Evolutionary conservation across 2,888 invertebrate genomes (phyloP).

Genomic region (Emmelina monodactyla): DNA sequence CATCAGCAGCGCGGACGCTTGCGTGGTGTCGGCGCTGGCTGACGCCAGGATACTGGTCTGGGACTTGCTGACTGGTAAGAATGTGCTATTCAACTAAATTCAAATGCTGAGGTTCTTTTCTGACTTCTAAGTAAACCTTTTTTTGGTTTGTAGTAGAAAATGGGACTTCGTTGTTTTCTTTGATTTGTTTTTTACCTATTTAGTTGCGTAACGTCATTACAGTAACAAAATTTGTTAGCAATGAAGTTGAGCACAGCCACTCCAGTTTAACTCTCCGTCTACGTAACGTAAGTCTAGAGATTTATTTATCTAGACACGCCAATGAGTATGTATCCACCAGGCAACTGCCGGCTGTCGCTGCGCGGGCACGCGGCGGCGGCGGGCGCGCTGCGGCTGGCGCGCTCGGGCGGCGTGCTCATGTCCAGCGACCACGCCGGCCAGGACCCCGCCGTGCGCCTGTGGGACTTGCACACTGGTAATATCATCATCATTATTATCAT

Average conservation of each 20-base stretch:
- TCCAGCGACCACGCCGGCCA: slow-evolving; percentile 76
- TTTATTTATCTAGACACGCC: no score
- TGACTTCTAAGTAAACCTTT: no score
- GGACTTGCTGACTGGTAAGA: slow-evolving; percentile 84
- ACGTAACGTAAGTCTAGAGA: no score
- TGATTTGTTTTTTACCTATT: no score
- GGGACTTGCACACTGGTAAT: slow-evolving; percentile 82
- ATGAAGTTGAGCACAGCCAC: no score
- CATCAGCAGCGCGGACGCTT: slow-evolving; percentile 83
- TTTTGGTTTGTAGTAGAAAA: no score
- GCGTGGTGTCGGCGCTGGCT: slow-evolving; percentile 84
- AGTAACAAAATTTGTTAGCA: no score
- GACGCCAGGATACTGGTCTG: slow-evolving; percentile 85
- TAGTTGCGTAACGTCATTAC: no score
- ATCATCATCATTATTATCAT: no score
- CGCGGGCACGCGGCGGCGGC: slow-evolving; percentile 83
- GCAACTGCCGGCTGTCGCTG: slow-evolving; percentile 79
- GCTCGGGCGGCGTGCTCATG: slow-evolving; percentile 74
- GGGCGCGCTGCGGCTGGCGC: slow-evolving; percentile 75
- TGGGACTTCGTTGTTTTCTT: no score
- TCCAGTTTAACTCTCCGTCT: no score
- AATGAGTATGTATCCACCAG: slow-evolving; percentile 37
- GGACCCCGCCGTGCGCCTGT: slow-evolving; percentile 80
- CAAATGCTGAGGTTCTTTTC: no score
- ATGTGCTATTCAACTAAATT: slow-evolving; percentile 5